Evolutionary conservation across 2,888 invertebrate species (phyloP).

Genomic region (Cantharis rustica): DNA sequence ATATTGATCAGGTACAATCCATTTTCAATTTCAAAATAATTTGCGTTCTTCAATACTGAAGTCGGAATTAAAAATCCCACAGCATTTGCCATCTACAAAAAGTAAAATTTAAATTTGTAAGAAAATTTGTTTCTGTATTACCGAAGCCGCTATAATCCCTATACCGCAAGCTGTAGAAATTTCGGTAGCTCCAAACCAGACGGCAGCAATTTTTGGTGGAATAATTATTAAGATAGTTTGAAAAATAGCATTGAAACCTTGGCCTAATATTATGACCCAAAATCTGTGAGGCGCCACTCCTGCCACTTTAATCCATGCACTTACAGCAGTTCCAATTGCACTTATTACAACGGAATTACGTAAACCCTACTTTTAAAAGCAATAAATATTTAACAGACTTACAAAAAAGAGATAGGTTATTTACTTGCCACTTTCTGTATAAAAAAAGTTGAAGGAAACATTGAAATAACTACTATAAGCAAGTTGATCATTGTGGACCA

Average conservation of each 20-base stretch:
- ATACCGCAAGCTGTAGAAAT: constrained; percentile 97
- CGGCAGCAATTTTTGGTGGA: constrained; percentile 89
- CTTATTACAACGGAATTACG: constrained; percentile 73
- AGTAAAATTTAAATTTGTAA: not conserved
- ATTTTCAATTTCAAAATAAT: not conserved
- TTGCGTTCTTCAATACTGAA: not conserved
- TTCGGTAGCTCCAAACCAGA: constrained; percentile 95
- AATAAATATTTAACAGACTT: too few species aligned
- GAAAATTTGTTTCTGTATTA: not conserved
- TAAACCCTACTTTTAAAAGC: constrained; percentile 33
- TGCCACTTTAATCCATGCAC: constrained; percentile 88
- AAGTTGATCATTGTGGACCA: too few species aligned
- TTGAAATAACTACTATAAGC: not conserved
- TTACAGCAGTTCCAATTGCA: constrained; percentile 80
- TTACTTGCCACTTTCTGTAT: not conserved
- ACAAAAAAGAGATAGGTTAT: too few species aligned
- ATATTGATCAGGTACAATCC: not conserved
- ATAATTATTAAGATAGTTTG: constrained; percentile 91
- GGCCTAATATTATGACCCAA: constrained; percentile 84
- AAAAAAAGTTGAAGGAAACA: not conserved
- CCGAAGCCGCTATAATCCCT: constrained; percentile 90
- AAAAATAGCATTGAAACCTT: constrained; percentile 80
- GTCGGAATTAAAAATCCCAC: constrained; percentile 76
- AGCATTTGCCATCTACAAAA: constrained; percentile 86
- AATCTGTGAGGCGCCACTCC: constrained; percentile 82